A percentile compares a stretch with the other conserved stretches of the same genome.
Conservation (phyloP, 2,797 vertebrate species). For the Orestias chungarensis region DNA sequence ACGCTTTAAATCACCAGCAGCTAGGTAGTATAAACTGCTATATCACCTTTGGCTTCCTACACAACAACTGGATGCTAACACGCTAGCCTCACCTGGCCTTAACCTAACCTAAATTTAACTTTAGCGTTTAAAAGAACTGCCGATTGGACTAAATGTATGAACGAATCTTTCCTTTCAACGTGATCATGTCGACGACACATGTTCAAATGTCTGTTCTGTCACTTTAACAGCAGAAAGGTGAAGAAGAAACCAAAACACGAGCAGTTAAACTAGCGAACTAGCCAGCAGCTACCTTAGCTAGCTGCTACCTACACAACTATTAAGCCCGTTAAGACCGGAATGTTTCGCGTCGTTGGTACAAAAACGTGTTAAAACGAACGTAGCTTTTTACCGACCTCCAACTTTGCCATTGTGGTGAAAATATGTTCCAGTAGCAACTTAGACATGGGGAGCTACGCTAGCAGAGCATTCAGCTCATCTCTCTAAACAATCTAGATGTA, state of each 20-base stretch:
- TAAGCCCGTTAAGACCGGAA: slow-evolving; percentile 12
- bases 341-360: background rate
- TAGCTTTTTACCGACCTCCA: slow-evolving; percentile 65
- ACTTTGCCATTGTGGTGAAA: slow-evolving; percentile 68
- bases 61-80: slow-evolving; percentile 47
- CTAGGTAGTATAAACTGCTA: background rate
- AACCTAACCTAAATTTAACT: slow-evolving; percentile 40
- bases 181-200: background rate
- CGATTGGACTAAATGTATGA: background rate
- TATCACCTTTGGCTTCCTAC: slow-evolving; percentile 4
- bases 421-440: slow-evolving; percentile 65
- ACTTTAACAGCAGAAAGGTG: slow-evolving; percentile 29
- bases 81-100: too few species aligned
- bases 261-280: slow-evolving; percentile 53
- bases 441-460: slow-evolving; percentile 65
- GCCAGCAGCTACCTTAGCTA: slow-evolving; percentile 56
- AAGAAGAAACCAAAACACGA: too few species aligned
- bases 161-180: background rate
- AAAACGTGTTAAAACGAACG: background rate
- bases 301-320: slow-evolving; percentile 47
- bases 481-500: slow-evolving; percentile 75
- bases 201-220: background rate
- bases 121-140: slow-evolving; percentile 9
- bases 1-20: background rate
- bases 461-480: slow-evolving; percentile 68